These are phyloP conservation scores for Crotalus helleri DNA, from an alignment of 2,113 vertebrate species.

Conservation along the genomic window DNA sequence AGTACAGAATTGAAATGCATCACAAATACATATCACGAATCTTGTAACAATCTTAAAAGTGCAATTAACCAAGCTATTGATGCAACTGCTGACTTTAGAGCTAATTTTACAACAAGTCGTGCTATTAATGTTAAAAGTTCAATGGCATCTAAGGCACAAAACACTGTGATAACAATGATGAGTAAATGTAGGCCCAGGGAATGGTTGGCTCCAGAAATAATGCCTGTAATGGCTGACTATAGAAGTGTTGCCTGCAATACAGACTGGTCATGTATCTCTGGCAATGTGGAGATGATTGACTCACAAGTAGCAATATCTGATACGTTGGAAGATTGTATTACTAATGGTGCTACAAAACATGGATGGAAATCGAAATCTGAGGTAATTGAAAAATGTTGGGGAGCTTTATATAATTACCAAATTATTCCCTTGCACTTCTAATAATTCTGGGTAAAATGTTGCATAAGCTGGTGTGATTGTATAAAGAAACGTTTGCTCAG, in stretches of 20 bases:
- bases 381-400: slow-evolving; percentile 49
- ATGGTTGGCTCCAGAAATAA: not conserved
- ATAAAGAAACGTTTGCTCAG: not conserved
- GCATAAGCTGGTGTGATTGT: not conserved
- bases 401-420: not conserved
- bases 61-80: slow-evolving; percentile 41
- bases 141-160: slow-evolving; percentile 50
- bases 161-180: slow-evolving; percentile 61
- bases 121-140: slow-evolving; percentile 33
- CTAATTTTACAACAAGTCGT: slow-evolving; percentile 55
- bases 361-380: slow-evolving; percentile 29
- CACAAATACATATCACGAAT: rapidly evolving
- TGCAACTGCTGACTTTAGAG: slow-evolving; percentile 48
- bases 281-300: rapidly evolving
- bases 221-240: not conserved
- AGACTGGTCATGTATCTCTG: not conserved
- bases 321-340: not conserved
- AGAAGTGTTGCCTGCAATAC: slow-evolving; percentile 53
- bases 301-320: not conserved
- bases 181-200: not conserved
- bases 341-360: not conserved
- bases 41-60: rapidly evolving
- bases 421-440: not conserved
- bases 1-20: rapidly evolving
- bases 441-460: not conserved